Conservation (phyloP, 2,888 invertebrate genomes). For the Protodeltote pygarga region DNA sequence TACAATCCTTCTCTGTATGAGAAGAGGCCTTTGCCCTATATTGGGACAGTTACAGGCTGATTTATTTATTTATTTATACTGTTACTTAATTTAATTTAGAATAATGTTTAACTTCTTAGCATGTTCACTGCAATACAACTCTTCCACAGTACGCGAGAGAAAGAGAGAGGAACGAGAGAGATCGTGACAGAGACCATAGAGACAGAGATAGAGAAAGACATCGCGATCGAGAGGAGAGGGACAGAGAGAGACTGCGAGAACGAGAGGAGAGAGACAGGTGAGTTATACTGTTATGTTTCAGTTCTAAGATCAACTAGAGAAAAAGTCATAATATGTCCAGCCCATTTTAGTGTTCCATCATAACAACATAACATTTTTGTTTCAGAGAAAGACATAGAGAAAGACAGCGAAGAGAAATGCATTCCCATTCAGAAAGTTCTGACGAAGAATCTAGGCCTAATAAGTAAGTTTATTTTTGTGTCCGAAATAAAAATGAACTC, state of each 20-base stretch:
- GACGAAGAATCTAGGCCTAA: slow-evolving; percentile 89
- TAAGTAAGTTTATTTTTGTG: slow-evolving; percentile 85
- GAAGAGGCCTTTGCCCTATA: too few relatives aligned
- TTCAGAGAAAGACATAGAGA: slow-evolving; percentile 84
- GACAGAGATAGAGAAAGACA: slow-evolving; percentile 87
- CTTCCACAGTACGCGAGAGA: slow-evolving; percentile 83
- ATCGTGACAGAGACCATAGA: slow-evolving; percentile 86
- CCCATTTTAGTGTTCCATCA: too few relatives aligned
- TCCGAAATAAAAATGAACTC: too few relatives aligned
- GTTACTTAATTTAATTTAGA: background rate
- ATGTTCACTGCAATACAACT: background rate
- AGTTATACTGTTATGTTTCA: slow-evolving; percentile 2
- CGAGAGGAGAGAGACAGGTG: slow-evolving; percentile 83
- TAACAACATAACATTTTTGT: too few relatives aligned
- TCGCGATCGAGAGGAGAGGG: slow-evolving; percentile 87
- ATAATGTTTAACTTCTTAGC: background rate
- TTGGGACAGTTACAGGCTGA: too few relatives aligned
- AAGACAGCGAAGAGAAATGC: slow-evolving; percentile 78
- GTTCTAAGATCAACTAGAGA: too few relatives aligned
- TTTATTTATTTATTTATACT: too few relatives aligned
- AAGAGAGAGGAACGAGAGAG: slow-evolving; percentile 83
- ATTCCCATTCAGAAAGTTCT: slow-evolving; percentile 88
- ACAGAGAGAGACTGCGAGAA: slow-evolving; percentile 87
- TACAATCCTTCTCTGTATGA: too few relatives aligned
- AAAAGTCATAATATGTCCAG: too few relatives aligned